phyloP scores from a whole-genome alignment of 1,140 invertebrate species.

The Wiebesia pumilae region DNA sequence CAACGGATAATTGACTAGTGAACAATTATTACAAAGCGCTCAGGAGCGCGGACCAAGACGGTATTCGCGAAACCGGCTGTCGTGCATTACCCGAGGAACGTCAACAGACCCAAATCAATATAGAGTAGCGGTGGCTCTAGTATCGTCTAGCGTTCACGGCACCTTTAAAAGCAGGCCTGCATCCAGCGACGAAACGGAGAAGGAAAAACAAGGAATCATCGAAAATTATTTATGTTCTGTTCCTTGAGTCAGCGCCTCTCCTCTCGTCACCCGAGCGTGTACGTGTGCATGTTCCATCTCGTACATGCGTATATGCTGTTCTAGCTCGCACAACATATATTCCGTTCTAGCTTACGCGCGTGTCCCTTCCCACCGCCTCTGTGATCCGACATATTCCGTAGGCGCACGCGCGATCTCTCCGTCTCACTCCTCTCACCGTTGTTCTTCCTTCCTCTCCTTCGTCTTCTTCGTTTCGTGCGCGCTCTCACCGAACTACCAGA shows the following conservation, averaged over 20 bases:
- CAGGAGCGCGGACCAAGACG: no score
- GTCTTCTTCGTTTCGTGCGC: neutral
- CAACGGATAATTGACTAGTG: no score
- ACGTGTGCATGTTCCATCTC: neutral
- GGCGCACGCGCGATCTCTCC: slow-evolving; percentile 35
- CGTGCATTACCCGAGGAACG: no score
- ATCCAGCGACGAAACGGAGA: neutral
- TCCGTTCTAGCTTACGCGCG: neutral
- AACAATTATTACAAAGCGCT: no score
- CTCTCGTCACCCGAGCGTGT: no score
- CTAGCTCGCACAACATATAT: neutral
- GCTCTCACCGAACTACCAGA: neutral
- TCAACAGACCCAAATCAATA: no score
- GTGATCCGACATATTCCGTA: neutral
- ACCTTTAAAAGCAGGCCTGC: no score
- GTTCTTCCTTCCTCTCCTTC: neutral
- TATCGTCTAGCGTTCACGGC: no score
- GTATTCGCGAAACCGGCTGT: no score
- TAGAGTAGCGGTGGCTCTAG: no score
- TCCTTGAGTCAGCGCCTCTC: neutral
- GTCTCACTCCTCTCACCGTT: neutral
- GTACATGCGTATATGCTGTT: neutral
- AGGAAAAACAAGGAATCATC: neutral
- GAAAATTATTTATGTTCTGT: neutral
- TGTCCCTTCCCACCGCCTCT: neutral